A percentile compares a stretch with the other conserved stretches of the same genome.
Conservation (phyloP, 35 echinoderm and acorn worm species). For the Strongylocentrotus purpuratus region DNA sequence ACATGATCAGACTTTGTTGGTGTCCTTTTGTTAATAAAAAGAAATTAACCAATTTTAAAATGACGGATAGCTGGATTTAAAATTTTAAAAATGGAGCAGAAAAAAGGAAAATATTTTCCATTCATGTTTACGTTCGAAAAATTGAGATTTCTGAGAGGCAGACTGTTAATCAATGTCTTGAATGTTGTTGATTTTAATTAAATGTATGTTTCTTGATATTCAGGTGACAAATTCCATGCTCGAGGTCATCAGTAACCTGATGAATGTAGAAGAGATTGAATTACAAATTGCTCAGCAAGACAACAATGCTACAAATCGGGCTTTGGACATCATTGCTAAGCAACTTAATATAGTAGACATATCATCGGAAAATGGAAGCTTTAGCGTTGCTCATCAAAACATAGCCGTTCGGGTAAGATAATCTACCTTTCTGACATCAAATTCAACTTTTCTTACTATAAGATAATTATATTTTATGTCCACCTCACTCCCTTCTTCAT, state of each 20-base stretch:
- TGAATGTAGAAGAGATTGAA: background rate
- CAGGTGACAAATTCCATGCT: constrained; percentile 17
- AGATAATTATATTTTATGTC: background rate
- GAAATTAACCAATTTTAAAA: too few relatives aligned
- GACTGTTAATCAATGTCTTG: too few relatives aligned
- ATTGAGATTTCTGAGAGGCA: too few relatives aligned
- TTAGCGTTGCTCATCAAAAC: background rate
- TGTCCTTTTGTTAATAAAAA: too few relatives aligned
- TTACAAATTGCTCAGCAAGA: background rate
- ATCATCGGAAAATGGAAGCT: constrained; percentile 27
- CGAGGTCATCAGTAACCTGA: constrained; percentile 16
- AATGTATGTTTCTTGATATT: background rate
- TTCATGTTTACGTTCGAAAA: too few relatives aligned
- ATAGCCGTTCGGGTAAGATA: constrained; percentile 12
- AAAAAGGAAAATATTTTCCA: too few relatives aligned
- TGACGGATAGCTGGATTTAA: too few relatives aligned
- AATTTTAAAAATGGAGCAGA: too few relatives aligned
- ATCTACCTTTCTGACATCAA: background rate
- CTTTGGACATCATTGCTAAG: background rate
- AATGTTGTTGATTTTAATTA: too few relatives aligned
- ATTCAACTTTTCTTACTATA: too few relatives aligned
- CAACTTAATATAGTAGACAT: constrained; percentile 16
- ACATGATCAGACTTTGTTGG: too few relatives aligned
- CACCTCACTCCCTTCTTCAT: background rate
- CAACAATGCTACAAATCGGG: constrained; percentile 13